phyloP scores from a whole-genome alignment of 2,888 invertebrate species.

The Dendrolimus pini region DNA sequence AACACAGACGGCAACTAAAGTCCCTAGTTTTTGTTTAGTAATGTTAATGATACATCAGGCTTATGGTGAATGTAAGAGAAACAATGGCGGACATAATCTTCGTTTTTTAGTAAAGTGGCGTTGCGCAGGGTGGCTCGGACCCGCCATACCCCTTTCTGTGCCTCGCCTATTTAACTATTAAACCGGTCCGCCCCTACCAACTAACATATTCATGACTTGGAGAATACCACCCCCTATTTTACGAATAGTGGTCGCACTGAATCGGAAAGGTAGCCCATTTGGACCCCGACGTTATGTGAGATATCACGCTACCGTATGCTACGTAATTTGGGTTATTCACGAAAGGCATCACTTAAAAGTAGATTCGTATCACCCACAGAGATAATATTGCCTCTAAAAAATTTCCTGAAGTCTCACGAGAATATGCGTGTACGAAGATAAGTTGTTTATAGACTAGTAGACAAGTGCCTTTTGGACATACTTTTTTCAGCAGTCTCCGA shows the following conservation, averaged over 20 bases:
- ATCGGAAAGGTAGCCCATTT: slow-evolving; percentile 63
- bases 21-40: background rate
- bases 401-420: background rate
- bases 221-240: slow-evolving; percentile 60
- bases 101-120: background rate
- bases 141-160: slow-evolving; percentile 35
- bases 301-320: slow-evolving; percentile 51
- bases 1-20: background rate
- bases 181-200: slow-evolving; percentile 47
- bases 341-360: slow-evolving; percentile 21
- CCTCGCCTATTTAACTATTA: slow-evolving; percentile 66
- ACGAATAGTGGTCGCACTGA: slow-evolving; percentile 60
- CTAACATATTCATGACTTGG: slow-evolving; percentile 71
- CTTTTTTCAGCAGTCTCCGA: too few species aligned
- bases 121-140: slow-evolving; percentile 12
- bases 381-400: background rate
- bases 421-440: background rate
- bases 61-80: background rate
- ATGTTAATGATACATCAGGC: background rate
- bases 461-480: too few species aligned
- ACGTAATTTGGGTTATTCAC: slow-evolving; percentile 43
- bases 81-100: background rate
- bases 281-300: slow-evolving; percentile 43
- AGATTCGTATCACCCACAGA: slow-evolving; percentile 2
- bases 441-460: too few species aligned